phyloP scores from a whole-genome alignment of 1,140 invertebrate species.

The Druon quercuslanigerum region DNA sequence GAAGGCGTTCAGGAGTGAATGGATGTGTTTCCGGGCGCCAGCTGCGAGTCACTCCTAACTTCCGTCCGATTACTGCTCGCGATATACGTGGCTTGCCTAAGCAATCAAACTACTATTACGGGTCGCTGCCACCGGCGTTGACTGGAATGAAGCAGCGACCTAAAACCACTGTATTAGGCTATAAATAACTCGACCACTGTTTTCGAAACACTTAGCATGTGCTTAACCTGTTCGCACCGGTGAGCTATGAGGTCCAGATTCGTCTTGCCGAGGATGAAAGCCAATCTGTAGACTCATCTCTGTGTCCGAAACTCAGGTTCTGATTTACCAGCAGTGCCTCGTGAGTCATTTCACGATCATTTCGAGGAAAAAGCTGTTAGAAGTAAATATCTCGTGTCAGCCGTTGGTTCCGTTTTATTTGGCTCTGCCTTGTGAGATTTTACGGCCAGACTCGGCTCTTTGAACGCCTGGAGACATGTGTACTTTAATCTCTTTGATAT shows the following conservation, averaged over 20 bases:
- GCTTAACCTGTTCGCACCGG: constrained; percentile 10
- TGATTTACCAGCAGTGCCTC: too few relatives aligned
- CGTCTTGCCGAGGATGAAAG: neutral
- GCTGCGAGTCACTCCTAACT: constrained; percentile 62
- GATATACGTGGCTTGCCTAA: constrained; percentile 54
- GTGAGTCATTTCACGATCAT: constrained; percentile 32
- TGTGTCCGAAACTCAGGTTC: too few relatives aligned
- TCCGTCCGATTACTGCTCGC: constrained; percentile 63
- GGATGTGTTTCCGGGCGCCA: constrained; percentile 63
- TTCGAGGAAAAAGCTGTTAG: neutral
- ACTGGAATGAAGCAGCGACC: constrained; percentile 48
- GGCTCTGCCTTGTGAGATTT: neutral
- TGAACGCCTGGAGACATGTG: constrained; percentile 3
- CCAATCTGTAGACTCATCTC: constrained; percentile 33
- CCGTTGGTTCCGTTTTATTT: neutral
- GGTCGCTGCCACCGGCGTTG: constrained; percentile 54
- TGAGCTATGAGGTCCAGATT: neutral
- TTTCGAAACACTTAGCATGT: neutral
- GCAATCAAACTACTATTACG: constrained; percentile 57
- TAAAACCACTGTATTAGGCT: constrained; percentile 44
- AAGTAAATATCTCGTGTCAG: neutral
- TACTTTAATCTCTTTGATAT: constrained; percentile 5
- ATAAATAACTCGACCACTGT: constrained; percentile 42
- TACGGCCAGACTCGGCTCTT: neutral
- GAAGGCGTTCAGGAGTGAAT: constrained; percentile 49